Base-by-base conservation (phyloP, 1,140 invertebrate genomes). In the Trichonephila clavata region DNA sequence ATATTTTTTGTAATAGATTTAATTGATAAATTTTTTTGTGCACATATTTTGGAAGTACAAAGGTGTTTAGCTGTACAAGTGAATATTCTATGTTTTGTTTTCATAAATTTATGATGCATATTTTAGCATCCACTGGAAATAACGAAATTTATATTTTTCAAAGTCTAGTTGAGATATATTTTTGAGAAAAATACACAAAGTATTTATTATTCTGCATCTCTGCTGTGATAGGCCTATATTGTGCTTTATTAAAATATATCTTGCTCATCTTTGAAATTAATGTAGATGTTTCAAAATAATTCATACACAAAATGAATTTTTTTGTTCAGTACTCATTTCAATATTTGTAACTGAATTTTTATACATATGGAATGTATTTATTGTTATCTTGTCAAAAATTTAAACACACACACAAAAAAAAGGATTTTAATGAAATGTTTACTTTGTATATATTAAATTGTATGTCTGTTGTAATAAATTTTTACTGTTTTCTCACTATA, bases 401-500 rank as follows among this genome's bases (percentile, higher is more conserved):
- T 87, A 71, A 86, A 87, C 27, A 63, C 86, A 87, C n/a, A n/a
- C n/a, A 43, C 43, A 50, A 50, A 50, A 93, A 93, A 93, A 87
- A 80, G 24, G 68, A 93, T 93, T 93, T 93, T 93, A 84, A 87
- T 80, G 32, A 84, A 0, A 93, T 87, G 86, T 88, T 93, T 93
- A 63, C 68, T 77, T 80, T 87, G 84, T 87, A 88, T 57, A 93
- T 93, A 87, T 90, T 59, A 84, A 60, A 87, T 77, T 92, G 91
- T 92, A 80, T 81, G 92, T 93, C 92, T 87, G 92, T 93, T 93
- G 92, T 93, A 93, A 93, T 93, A 93, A 93, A 93, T 93, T 93
- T 93, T 93, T 93, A 93, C 84, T 93, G 92, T 92, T 93, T 93
- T 93, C 92, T 84, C 89, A 90, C 89, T 60, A 90, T 57, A 27